These are phyloP conservation scores for Atherinomorus stipes DNA, from an alignment of 2,113 vertebrate genomes.

Conservation along the genomic window DNA sequence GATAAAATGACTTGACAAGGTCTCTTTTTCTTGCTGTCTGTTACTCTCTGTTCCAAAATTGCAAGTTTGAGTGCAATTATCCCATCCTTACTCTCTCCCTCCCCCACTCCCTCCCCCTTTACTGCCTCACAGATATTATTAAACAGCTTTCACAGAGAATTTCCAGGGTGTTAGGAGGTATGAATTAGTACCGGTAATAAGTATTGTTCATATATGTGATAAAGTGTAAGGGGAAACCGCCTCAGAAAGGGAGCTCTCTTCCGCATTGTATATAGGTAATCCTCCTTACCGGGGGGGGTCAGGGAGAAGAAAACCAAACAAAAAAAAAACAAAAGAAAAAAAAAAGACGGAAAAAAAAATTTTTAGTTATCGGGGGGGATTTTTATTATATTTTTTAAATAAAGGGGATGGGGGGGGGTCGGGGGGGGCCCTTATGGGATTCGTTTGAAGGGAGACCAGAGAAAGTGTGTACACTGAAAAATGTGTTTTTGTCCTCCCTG, in stretches of 20 bases:
- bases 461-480: slow-evolving; percentile 45
- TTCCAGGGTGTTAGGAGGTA: slow-evolving; percentile 50
- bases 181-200: not conserved
- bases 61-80: slow-evolving; percentile 54
- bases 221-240: too few species aligned
- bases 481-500: slow-evolving; percentile 18
- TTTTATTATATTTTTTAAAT: too few species aligned
- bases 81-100: slow-evolving; percentile 39
- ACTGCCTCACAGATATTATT: slow-evolving; percentile 60
- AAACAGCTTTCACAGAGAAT: slow-evolving; percentile 53
- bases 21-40: slow-evolving; percentile 14
- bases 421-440: too few species aligned
- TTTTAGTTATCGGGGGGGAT: too few species aligned
- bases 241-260: too few species aligned
- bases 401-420: too few species aligned
- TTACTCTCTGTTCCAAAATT: slow-evolving; percentile 46
- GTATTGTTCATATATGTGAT: not conserved
- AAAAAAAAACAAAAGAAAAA: too few species aligned
- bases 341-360: too few species aligned
- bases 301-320: too few species aligned
- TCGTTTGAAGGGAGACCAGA: too few species aligned
- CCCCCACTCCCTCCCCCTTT: not conserved
- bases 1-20: slow-evolving; percentile 40
- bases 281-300: too few species aligned
- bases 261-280: too few species aligned